Conservation (phyloP, 2,113 vertebrate species). For the Canis aureus region DNA sequence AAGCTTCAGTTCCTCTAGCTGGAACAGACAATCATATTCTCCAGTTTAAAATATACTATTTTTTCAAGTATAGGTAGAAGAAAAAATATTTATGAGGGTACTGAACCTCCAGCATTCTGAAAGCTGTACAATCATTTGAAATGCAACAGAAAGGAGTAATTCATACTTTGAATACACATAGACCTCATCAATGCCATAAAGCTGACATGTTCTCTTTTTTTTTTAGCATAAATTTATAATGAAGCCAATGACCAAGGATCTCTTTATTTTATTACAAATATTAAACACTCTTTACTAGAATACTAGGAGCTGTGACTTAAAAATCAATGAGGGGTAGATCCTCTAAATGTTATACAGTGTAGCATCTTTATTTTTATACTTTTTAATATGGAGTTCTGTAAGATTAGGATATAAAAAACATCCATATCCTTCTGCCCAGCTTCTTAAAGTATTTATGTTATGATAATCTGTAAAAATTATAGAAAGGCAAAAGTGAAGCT, state of each 20-base stretch:
- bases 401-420: constrained; percentile 31
- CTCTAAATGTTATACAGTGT: neutral
- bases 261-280: constrained; percentile 45
- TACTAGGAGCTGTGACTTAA: neutral
- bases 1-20: constrained; percentile 53
- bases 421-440: neutral
- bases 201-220: neutral
- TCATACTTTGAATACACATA: constrained; percentile 27
- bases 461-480: constrained; percentile 31
- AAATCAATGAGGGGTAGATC: neutral
- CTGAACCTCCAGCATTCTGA: constrained; percentile 26
- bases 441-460: constrained; percentile 37
- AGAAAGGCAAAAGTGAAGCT: constrained; percentile 43
- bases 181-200: neutral
- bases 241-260: constrained; percentile 16
- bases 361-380: constrained; percentile 3
- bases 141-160: constrained; percentile 49
- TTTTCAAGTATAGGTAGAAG: constrained; percentile 44
- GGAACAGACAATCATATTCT: constrained; percentile 60
- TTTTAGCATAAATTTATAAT: constrained; percentile 12
- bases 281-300: constrained; percentile 15
- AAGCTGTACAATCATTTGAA: constrained; percentile 32
- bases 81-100: constrained; percentile 55
- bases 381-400: neutral
- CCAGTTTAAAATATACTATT: constrained; percentile 61